Evolutionary conservation across 2,888 invertebrate genomes (phyloP), one percentile per base, ranked within the genome.

Genomic region (Melinaea menophilus): DNA sequence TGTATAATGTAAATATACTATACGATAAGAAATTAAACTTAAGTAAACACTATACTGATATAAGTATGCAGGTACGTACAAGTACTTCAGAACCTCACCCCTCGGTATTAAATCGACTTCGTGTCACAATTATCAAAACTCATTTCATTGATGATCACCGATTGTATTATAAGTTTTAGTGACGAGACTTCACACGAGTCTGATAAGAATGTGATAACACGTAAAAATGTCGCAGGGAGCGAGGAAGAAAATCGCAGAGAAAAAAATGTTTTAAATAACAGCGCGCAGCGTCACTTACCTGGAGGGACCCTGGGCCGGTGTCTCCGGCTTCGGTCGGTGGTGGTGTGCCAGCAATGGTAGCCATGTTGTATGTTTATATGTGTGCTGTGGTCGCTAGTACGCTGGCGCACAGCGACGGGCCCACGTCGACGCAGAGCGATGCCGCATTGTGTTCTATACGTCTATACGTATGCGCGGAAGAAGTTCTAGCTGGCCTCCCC

Each of bases 361-460:
- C 71, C 74, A 71, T 72, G 79, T 72, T 75, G 71, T 77, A 77
- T 79, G 78, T 86, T 84, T 85, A 84, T 84, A 84, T 81, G 78
- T 76, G 72, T 73, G 72, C 66, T 72, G 78, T 67, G 73, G 80
- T 67, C 71, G 75, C 77, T 78, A 82, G 74, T 79, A 80, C 81
- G 82, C 83, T 79, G 82, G 83, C 83, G 85, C 86, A 77, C 78
- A 68, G 69, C 73, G 86, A 77, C 78, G 69, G 74, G 69, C 73
- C 74, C 71, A 80, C 86, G 85, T 83, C 88, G 88, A 76, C 84
- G 86, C 88, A 84, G 80, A 77, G 64, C 74, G 79, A 74, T 86
- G 84, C 84, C 88, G 87, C 86, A 89, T 83, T 85, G 82, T 82
- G 82, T 73, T 86, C 84, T 86, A 84, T 82, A 70, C 71, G 66